phyloP scores from a whole-genome alignment of 37 sponge, comb jelly and placozoan species.

The Tethya wilhelma region DNA sequence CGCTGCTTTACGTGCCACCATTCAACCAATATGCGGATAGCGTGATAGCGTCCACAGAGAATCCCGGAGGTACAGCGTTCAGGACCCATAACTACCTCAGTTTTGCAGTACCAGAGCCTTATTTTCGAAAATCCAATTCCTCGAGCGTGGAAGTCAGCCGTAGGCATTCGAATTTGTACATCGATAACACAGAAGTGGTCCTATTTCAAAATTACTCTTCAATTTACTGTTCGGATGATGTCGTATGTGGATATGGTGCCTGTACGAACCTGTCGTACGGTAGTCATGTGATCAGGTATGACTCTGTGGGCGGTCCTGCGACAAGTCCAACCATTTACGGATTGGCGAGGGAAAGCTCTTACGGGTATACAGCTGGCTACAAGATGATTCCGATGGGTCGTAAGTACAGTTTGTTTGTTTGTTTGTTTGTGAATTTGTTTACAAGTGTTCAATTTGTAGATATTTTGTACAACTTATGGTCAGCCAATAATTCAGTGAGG shows the following conservation, averaged over 20 bases:
- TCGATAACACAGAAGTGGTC: not conserved
- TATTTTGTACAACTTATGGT: too few species aligned
- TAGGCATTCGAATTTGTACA: too few species aligned
- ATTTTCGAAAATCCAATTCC: not conserved
- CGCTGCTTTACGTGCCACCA: not conserved
- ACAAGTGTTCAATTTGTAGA: too few species aligned
- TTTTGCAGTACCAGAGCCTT: not conserved
- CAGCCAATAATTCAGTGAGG: too few species aligned
- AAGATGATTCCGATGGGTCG: conserved; percentile 38
- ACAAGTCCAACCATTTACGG: conserved; percentile 21
- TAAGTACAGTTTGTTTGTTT: too few species aligned
- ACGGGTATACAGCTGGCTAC: conserved; percentile 40
- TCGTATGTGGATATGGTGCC: not conserved
- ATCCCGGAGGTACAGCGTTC: too few species aligned
- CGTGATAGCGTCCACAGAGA: not conserved
- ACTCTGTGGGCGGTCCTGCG: too few species aligned
- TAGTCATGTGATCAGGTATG: too few species aligned
- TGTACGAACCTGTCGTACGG: not conserved
- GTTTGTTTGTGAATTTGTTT: too few species aligned
- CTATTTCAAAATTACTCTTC: not conserved
- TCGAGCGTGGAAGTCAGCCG: not conserved
- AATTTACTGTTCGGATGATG: not conserved
- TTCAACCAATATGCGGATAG: not conserved
- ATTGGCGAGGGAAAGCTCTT: conserved; percentile 27
- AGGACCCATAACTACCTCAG: not conserved